A percentile compares a stretch with the other conserved stretches of the same genome.
Evolutionary conservation across 2,797 vertebrate genomes (phyloP).

Genomic region (Liasis olivaceus): DNA sequence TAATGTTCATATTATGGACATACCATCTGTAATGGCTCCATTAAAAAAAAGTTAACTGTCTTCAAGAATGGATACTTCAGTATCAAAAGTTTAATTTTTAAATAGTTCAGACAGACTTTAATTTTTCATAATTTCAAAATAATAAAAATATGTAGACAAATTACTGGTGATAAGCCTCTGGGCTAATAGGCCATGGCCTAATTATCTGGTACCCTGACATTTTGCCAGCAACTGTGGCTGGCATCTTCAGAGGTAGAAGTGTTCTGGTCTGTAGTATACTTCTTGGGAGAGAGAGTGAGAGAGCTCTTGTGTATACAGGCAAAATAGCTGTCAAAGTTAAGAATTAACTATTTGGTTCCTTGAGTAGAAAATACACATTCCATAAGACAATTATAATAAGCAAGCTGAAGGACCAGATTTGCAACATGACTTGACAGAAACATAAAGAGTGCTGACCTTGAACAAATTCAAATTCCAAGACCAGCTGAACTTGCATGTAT

Average conservation of each 20-base stretch:
- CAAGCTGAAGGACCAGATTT: background rate
- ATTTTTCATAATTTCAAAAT: constrained; percentile 40
- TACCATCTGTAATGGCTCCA: constrained; percentile 33
- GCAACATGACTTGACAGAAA: background rate
- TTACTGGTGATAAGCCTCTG: background rate
- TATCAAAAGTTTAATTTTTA: background rate
- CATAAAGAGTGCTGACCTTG: background rate
- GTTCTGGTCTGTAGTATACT: background rate
- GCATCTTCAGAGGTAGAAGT: background rate
- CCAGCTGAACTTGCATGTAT: background rate
- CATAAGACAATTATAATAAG: background rate
- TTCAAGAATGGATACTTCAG: background rate
- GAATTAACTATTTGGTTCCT: background rate
- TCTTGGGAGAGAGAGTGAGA: background rate
- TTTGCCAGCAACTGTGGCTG: background rate
- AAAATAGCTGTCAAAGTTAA: background rate
- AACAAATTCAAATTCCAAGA: background rate
- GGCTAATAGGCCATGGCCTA: background rate
- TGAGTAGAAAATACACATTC: background rate
- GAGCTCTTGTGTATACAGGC: background rate
- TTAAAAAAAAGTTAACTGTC: constrained; percentile 3
- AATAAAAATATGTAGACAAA: background rate
- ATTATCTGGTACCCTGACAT: background rate
- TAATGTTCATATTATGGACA: constrained; percentile 18
- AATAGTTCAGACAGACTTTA: background rate